phyloP scores from a whole-genome alignment of 2,113 vertebrate species.

The Otus sunia region DNA sequence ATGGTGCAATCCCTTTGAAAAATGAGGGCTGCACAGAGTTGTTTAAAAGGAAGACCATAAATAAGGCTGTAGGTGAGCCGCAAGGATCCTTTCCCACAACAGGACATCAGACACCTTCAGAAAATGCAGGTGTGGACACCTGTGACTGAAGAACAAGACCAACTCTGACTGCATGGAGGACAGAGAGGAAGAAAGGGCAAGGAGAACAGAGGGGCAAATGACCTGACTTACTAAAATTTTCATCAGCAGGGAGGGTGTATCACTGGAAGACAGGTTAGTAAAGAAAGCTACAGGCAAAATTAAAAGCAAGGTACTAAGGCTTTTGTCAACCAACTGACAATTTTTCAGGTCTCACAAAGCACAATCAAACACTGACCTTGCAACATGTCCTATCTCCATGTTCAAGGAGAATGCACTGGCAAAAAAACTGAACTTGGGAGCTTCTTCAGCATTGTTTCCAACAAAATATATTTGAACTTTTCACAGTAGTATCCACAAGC shows the following conservation, averaged over 20 bases:
- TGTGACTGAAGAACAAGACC: background rate
- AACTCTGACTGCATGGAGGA: background rate
- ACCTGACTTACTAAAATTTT: background rate
- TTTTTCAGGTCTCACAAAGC: background rate
- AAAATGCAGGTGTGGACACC: background rate
- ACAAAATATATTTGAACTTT: background rate
- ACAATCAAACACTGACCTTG: background rate
- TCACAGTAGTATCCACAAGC: background rate
- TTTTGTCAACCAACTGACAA: background rate
- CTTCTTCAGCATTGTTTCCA: background rate
- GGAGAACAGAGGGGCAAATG: background rate
- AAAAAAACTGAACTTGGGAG: background rate
- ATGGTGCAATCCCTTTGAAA: background rate
- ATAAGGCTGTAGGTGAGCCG: rapidly evolving
- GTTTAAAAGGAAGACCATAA: background rate
- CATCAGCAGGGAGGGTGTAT: background rate
- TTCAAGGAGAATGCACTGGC: background rate
- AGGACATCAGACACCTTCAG: background rate
- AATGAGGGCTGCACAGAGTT: background rate
- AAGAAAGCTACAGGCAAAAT: background rate
- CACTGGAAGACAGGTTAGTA: background rate
- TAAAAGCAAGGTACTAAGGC: background rate
- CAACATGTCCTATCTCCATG: background rate
- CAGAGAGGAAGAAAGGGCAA: background rate
- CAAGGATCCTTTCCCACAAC: background rate